Conservation (phyloP, 2,797 vertebrate species). For the Bradypodion ventrale region DNA sequence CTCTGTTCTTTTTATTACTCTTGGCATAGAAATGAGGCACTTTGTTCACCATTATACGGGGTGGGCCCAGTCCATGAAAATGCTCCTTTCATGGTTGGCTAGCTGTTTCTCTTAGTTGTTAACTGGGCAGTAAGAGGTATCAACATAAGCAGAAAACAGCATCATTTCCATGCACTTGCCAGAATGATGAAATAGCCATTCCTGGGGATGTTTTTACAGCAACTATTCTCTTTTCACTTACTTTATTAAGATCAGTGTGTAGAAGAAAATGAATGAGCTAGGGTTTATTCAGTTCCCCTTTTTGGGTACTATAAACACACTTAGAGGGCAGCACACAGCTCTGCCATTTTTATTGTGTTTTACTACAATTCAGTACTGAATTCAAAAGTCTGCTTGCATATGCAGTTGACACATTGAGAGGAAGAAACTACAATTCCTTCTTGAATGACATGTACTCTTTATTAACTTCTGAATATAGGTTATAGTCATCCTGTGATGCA, state of each 20-base stretch:
- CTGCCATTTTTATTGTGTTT: too few relatives aligned
- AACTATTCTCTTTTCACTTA: background rate
- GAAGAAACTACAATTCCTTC: too few relatives aligned
- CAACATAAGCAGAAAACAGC: background rate
- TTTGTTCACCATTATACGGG: constrained; percentile 24
- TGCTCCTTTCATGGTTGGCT: background rate
- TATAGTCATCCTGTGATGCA: too few relatives aligned
- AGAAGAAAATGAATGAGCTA: background rate
- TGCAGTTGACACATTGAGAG: too few relatives aligned
- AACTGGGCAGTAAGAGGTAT: constrained; percentile 17
- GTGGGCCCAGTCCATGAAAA: background rate
- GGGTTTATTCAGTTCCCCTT: too few relatives aligned
- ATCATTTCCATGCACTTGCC: background rate
- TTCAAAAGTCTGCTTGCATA: too few relatives aligned
- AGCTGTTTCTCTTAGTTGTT: constrained; percentile 16
- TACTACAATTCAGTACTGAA: too few relatives aligned
- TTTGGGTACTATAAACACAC: too few relatives aligned
- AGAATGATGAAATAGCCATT: background rate
- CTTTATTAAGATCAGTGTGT: background rate
- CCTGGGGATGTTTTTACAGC: background rate
- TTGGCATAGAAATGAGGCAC: constrained; percentile 26
- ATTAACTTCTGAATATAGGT: too few relatives aligned
- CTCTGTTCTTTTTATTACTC: constrained; percentile 26
- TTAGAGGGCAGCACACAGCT: too few relatives aligned
- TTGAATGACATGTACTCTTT: too few relatives aligned